phyloP scores from a whole-genome alignment of 64 coral and sea anemone species.

The Catalaphyllia jardinei region DNA sequence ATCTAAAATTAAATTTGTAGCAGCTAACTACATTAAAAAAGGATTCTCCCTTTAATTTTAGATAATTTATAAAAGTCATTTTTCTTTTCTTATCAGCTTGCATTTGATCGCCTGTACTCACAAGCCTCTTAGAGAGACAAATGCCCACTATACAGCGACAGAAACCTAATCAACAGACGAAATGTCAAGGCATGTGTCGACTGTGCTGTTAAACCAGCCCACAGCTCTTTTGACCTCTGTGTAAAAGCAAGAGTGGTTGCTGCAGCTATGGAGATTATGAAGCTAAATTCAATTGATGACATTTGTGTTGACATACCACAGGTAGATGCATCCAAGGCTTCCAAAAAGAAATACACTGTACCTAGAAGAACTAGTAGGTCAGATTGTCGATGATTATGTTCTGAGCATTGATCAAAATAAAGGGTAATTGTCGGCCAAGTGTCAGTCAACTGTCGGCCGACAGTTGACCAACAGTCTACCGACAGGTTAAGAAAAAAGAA shows the following conservation, averaged over 20 bases:
- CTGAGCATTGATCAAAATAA: too few relatives aligned
- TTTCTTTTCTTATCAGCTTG: conserved; percentile 41
- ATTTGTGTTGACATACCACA: background rate
- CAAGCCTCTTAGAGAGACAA: conserved; percentile 61
- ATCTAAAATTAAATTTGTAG: too few relatives aligned
- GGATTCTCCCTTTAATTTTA: background rate
- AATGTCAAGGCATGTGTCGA: conserved; percentile 66
- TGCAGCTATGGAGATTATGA: conserved; percentile 75
- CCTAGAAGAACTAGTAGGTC: too few relatives aligned
- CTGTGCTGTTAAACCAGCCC: conserved; percentile 62
- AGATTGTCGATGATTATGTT: background rate
- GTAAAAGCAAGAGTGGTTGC: conserved; percentile 67
- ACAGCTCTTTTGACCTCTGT: conserved; percentile 56
- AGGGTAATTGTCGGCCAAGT: too few relatives aligned
- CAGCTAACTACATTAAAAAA: too few relatives aligned
- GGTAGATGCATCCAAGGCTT: too few relatives aligned
- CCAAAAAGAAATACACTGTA: too few relatives aligned
- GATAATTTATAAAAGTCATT: too few relatives aligned
- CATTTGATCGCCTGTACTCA: conserved; percentile 59
- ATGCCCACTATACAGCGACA: conserved; percentile 71
- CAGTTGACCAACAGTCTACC: too few relatives aligned
- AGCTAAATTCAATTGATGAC: conserved; percentile 36
- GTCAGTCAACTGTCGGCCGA: too few relatives aligned
- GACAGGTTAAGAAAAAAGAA: too few relatives aligned
- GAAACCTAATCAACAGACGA: conserved; percentile 71